Evolutionary conservation across 2,888 invertebrate genomes (phyloP).

Genomic region (Pammene aurita): DNA sequence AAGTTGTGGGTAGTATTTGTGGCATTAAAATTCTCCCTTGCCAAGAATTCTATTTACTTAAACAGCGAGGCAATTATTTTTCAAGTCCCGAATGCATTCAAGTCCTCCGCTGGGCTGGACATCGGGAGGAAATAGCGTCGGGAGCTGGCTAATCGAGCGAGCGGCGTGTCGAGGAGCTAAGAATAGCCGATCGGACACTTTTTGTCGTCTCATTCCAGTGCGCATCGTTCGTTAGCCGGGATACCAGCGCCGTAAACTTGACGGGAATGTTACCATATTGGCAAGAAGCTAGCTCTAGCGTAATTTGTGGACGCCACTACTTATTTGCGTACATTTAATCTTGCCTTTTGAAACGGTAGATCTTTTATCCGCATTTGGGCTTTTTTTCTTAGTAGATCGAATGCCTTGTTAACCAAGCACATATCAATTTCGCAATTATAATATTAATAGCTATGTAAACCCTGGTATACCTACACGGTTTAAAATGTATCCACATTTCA

Average conservation of each 20-base stretch:
- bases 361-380: not conserved
- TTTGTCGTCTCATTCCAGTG: conserved; percentile 64
- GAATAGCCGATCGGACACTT: conserved; percentile 67
- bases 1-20: conserved; percentile 46
- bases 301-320: conserved; percentile 14
- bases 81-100: conserved; percentile 56
- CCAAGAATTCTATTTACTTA: conserved; percentile 52
- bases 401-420: no score
- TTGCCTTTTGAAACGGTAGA: not conserved
- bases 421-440: no score
- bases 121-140: conserved; percentile 51
- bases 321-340: conserved; percentile 8
- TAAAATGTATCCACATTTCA: no score
- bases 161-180: conserved; percentile 57
- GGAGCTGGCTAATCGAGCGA: conserved; percentile 61
- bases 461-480: no score
- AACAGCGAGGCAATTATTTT: conserved; percentile 62
- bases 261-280: conserved; percentile 56
- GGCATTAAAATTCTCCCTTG: conserved; percentile 50
- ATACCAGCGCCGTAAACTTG: conserved; percentile 53
- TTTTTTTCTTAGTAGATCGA: not conserved
- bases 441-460: no score
- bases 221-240: conserved; percentile 58
- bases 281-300: conserved; percentile 43
- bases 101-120: conserved; percentile 53